Evolutionary conservation across 2,113 vertebrate genomes (phyloP).

Genomic region (Phalacrocorax carbo): DNA sequence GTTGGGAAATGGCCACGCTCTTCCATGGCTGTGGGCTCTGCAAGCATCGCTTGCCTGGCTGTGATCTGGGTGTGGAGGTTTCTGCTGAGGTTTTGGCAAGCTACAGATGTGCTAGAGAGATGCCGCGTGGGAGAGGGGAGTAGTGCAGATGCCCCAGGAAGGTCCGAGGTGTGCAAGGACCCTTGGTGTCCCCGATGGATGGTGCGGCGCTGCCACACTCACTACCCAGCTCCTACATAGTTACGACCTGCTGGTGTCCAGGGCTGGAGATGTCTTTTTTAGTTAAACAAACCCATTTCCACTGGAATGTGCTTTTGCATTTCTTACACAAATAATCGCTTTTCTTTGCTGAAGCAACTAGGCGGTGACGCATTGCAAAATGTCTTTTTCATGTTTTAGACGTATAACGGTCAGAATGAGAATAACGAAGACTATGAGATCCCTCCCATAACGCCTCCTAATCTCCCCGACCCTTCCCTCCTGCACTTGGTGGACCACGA

Average conservation of each 20-base stretch:
- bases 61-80: fast-evolving
- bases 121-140: not conserved
- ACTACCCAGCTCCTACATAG: fast-evolving
- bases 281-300: not conserved
- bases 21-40: not conserved
- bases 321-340: not conserved
- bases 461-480: conserved; percentile 91
- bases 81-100: not conserved
- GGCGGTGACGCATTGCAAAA: not conserved
- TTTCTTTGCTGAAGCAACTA: not conserved
- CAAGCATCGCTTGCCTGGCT: not conserved
- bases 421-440: conserved; percentile 97
- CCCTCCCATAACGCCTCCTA: conserved; percentile 96
- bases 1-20: fast-evolving
- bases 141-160: not conserved
- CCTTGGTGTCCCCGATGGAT: fast-evolving
- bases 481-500: conserved; percentile 97
- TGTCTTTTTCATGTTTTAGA: conserved; percentile 75
- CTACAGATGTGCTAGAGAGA: not conserved
- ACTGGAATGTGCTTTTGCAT: not conserved
- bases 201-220: not conserved
- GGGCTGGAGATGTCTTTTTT: not conserved
- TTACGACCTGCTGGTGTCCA: not conserved
- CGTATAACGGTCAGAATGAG: conserved; percentile 85
- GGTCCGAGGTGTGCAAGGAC: not conserved